Conservation (phyloP, 2,888 invertebrate species). For the Acleris emargana region DNA sequence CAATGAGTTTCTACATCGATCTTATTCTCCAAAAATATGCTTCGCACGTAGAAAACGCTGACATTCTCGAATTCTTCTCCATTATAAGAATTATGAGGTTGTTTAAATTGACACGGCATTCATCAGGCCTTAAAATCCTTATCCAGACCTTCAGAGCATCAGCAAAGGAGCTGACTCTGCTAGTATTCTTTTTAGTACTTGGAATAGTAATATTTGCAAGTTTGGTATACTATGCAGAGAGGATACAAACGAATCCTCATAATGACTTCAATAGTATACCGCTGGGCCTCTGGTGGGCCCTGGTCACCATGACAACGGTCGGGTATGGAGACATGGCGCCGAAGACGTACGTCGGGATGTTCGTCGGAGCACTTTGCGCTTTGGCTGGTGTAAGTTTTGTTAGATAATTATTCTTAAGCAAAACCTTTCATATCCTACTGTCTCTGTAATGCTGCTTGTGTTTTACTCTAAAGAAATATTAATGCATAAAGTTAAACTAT, state of each 20-base stretch:
- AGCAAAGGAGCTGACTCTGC: constrained; percentile 96
- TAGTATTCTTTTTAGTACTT: constrained; percentile 98
- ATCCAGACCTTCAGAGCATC: constrained; percentile 99
- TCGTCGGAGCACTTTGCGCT: constrained; percentile 98
- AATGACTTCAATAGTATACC: constrained; percentile 99
- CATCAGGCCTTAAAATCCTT: constrained; percentile 98
- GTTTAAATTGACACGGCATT: constrained; percentile 98
- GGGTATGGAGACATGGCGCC: constrained; percentile 99
- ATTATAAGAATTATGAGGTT: constrained; percentile 99
- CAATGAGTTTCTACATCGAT: constrained; percentile 99
- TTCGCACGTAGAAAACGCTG: constrained; percentile 95
- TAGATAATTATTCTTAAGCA: neutral
- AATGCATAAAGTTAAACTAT: no score
- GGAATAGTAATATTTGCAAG: constrained; percentile 99
- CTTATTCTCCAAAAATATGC: constrained; percentile 94
- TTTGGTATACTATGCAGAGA: constrained; percentile 98
- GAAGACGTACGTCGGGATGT: constrained; percentile 99
- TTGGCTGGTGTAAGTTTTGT: constrained; percentile 93
- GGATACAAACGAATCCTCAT: constrained; percentile 96
- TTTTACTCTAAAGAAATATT: no score
- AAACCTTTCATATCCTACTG: no score
- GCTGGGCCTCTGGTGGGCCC: constrained; percentile 98
- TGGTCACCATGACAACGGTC: constrained; percentile 99
- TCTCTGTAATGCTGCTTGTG: no score
- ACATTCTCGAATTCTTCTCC: constrained; percentile 98